A percentile compares a stretch with the other conserved stretches of the same genome.
Conservation (phyloP, 1,140 invertebrate species). For the Trachymyrmex septentrionalis region DNA sequence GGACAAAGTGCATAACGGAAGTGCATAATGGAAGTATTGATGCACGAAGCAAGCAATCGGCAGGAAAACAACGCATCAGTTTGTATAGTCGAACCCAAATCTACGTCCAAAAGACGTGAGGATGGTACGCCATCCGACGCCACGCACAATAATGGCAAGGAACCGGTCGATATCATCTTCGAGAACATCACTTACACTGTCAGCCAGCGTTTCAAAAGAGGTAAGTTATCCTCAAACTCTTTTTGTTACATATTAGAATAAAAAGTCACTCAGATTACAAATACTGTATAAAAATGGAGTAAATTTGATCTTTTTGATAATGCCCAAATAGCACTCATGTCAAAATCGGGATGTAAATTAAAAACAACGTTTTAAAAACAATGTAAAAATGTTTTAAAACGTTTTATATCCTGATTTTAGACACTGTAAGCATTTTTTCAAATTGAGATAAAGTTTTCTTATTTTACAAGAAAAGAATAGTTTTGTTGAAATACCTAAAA, state of each 20-base stretch:
- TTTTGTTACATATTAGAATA: neutral
- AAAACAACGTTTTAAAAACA: too few species aligned
- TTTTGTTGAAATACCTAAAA: too few species aligned
- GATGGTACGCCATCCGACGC: neutral
- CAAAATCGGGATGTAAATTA: too few species aligned
- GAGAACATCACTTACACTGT: conserved; percentile 90
- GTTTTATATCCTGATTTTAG: too few species aligned
- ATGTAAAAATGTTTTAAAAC: too few species aligned
- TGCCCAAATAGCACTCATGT: too few species aligned
- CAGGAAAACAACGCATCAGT: conserved; percentile 23
- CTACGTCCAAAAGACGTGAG: neutral
- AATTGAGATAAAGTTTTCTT: too few species aligned
- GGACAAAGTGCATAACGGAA: conserved; percentile 2
- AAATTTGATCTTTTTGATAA: too few species aligned
- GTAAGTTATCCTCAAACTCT: conserved; percentile 81
- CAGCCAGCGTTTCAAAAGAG: conserved; percentile 90
- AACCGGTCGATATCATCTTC: conserved; percentile 91
- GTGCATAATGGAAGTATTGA: conserved; percentile 85
- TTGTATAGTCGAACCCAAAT: neutral
- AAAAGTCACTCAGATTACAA: neutral
- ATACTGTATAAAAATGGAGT: too few species aligned
- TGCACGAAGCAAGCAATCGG: conserved; percentile 81
- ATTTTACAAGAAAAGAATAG: too few species aligned
- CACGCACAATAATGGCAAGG: conserved; percentile 65
- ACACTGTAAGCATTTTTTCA: too few species aligned